Conservation (phyloP, 1,140 invertebrate species). For the Sminthurinus signatus region DNA sequence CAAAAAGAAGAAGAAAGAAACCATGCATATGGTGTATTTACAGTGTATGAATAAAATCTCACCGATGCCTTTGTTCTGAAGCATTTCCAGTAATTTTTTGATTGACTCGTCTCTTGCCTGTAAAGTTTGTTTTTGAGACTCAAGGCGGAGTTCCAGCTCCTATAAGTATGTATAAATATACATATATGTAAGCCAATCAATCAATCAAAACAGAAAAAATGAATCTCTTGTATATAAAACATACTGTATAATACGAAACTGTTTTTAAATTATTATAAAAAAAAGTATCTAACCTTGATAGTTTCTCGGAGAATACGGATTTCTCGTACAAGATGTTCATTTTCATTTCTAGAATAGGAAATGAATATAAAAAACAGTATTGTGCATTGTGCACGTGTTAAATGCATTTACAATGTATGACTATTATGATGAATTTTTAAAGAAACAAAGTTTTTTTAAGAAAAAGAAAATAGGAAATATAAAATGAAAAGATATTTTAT, state of each 20-base stretch:
- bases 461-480: no score
- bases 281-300: constrained; percentile 83
- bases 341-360: no score
- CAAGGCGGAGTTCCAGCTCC: constrained; percentile 91
- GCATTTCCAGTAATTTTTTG: constrained; percentile 96
- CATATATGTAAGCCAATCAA: constrained; percentile 6
- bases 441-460: no score
- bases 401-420: no score
- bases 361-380: no score
- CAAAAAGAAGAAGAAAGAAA: no score
- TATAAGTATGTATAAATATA: no score
- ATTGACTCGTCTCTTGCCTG: constrained; percentile 94
- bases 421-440: no score
- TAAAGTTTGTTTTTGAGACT: constrained; percentile 96
- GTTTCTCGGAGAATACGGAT: constrained; percentile 90
- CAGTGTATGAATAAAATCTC: constrained; percentile 48
- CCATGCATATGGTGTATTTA: no score
- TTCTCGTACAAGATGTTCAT: constrained; percentile 90
- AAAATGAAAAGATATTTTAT: no score
- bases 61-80: constrained; percentile 95
- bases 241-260: neutral
- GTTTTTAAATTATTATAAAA: no score
- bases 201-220: neutral
- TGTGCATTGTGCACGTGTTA: no score
- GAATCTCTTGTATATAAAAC: neutral